Evolutionary conservation across 2,113 vertebrate species (phyloP).

Genomic region (Heteronetta atricapilla): DNA sequence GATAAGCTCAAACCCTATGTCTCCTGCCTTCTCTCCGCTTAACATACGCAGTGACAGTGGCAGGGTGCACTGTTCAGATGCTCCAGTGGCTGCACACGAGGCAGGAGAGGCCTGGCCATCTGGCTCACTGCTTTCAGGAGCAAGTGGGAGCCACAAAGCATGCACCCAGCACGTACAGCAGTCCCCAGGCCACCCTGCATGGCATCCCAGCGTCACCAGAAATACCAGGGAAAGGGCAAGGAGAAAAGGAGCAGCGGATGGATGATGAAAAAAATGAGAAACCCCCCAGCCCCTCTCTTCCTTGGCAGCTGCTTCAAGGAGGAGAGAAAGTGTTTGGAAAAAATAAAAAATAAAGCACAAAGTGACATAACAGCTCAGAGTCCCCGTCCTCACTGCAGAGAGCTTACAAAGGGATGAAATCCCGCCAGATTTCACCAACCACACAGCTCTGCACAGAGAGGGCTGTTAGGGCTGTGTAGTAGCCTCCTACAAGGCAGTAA

Average conservation of each 20-base stretch:
- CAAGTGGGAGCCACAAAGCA: not conserved
- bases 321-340: not conserved
- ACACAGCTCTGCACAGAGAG: not conserved
- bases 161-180: rapidly evolving
- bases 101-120: not conserved
- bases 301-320: not conserved
- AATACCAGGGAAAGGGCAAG: not conserved
- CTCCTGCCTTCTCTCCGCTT: not conserved
- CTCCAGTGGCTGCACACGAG: not conserved
- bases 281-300: rapidly evolving
- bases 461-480: not conserved
- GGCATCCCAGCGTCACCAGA: rapidly evolving
- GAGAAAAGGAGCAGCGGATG: rapidly evolving
- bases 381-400: not conserved
- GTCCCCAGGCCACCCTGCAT: rapidly evolving
- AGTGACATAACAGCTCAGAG: not conserved
- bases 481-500: not conserved
- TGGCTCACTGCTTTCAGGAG: not conserved
- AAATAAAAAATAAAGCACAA: not conserved
- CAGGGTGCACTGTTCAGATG: rapidly evolving
- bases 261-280: rapidly evolving
- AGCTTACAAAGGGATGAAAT: not conserved
- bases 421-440: not conserved
- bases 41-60: not conserved
- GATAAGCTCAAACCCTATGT: not conserved